Conservation (phyloP, 2,888 invertebrate species). For the Parnassius apollo region DNA sequence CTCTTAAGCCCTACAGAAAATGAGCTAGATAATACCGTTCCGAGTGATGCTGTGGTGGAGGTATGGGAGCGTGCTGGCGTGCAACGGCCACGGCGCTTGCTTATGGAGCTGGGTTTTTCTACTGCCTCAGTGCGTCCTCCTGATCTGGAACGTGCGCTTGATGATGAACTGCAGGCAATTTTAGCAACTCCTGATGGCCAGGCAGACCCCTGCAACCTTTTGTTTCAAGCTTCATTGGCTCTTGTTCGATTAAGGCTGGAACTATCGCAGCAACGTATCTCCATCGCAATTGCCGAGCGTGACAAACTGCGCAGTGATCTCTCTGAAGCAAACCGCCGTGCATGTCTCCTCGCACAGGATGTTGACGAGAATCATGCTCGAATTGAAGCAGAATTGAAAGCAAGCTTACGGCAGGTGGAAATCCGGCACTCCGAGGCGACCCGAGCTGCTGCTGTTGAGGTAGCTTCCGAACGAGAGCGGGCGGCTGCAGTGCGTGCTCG, state of each 20-base stretch:
- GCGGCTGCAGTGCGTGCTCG: constrained; percentile 79
- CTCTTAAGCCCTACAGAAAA: constrained; percentile 36
- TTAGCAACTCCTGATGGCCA: constrained; percentile 31
- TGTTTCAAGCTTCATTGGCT: constrained; percentile 84
- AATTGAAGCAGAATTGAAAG: constrained; percentile 88
- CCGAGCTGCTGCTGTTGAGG: constrained; percentile 85
- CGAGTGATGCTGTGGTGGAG: constrained; percentile 82
- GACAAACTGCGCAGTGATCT: constrained; percentile 90
- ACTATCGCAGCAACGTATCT: constrained; percentile 86
- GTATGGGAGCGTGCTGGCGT: constrained; percentile 88
- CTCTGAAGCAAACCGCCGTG: constrained; percentile 90
- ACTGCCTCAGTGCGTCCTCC: constrained; percentile 79
- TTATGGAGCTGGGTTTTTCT: constrained; percentile 85
- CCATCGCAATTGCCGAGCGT: constrained; percentile 86
- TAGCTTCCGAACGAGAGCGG: constrained; percentile 88
- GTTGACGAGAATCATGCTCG: constrained; percentile 94
- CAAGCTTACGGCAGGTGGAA: constrained; percentile 86
- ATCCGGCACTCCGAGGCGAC: constrained; percentile 88
- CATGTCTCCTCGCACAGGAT: constrained; percentile 91
- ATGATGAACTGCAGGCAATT: constrained; percentile 80
- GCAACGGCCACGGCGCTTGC: constrained; percentile 82
- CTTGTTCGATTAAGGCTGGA: constrained; percentile 86
- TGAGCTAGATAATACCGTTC: constrained; percentile 37
- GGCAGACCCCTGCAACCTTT: constrained; percentile 44
- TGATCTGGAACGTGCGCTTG: constrained; percentile 85